Conservation (phyloP, 2,888 invertebrate species). For the Leptopterna dolabrata region DNA sequence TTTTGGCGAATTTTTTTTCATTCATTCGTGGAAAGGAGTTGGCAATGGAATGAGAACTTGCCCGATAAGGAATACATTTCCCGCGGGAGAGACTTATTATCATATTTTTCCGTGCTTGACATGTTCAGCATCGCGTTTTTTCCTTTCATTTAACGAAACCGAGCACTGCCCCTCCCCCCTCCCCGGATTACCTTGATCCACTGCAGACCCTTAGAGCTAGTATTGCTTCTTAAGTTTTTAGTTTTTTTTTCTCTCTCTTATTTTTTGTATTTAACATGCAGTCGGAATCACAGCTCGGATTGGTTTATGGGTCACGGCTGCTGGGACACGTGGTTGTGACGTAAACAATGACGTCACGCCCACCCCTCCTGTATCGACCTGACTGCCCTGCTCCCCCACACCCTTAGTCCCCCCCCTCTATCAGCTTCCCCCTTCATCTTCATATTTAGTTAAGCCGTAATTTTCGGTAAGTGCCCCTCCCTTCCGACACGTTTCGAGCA, state of each 20-base stretch:
- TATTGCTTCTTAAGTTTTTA: background rate
- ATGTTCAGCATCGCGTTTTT: background rate
- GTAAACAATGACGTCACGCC: conserved; percentile 51
- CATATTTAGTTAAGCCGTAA: conserved; percentile 6
- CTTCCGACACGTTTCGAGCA: background rate
- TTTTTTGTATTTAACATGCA: background rate
- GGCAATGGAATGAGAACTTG: background rate
- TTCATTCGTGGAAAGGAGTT: background rate
- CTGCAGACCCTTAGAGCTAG: background rate
- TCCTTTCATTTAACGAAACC: background rate
- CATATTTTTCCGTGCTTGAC: background rate
- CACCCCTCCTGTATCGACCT: conserved; percentile 48
- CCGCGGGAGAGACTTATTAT: background rate
- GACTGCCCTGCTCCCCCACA: background rate
- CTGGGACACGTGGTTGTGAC: conserved; percentile 47
- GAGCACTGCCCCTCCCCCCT: background rate
- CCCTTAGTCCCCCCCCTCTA: background rate
- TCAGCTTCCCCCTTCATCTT: background rate
- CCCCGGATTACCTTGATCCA: background rate
- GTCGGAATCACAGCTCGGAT: background rate
- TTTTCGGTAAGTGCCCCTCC: background rate
- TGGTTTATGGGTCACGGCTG: conserved; percentile 36
- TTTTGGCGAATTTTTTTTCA: background rate
- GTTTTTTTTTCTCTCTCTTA: background rate
- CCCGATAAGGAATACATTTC: background rate